Base-by-base conservation (phyloP, 2,888 invertebrate genomes). In the Gasteruption jaculator region DNA sequence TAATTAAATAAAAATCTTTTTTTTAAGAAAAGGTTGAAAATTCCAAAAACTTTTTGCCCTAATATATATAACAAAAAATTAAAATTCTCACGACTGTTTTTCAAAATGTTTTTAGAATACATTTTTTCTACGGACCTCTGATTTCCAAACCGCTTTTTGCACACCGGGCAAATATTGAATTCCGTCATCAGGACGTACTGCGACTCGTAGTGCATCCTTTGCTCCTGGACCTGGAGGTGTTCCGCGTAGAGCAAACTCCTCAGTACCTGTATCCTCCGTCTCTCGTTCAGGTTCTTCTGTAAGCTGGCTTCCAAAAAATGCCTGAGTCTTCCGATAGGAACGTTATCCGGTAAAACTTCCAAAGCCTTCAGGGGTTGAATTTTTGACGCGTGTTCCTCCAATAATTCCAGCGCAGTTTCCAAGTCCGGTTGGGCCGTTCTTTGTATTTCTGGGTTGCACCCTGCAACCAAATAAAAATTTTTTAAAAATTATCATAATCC, bases 61-160 rank as follows among this genome's bases (percentile, higher is more conserved):
- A 38, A 22, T 38, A 15, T 12, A 20, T 42, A 6, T 38, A 4
- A 32, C 10, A 27, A 26, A 34, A 29, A 25, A n/a, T n/a, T n/a
- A n/a, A n/a, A n/a, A n/a, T n/a, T n/a, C n/a, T n/a, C n/a, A n/a
- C n/a, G n/a, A n/a, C n/a, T n/a, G n/a, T n/a, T n/a, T n/a, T n/a
- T n/a, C n/a, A n/a, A n/a, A n/a, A n/a, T n/a, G n/a, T n/a, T n/a
- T n/a, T n/a, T n/a, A n/a, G n/a, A 32, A 14, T 16, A 25, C 40
- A 8, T 31, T 31, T 39, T 12, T 38, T 11, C n/a, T 32, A 45
- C 44, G 52, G 63, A 86, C 86, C 86, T 91, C 74, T 91, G 89
- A 71, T 90, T 91, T 12, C 88, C 87, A 71, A 97, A 95, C 41
- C 91, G 80, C 65, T 96, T 96, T 66, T 86, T 90, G 71, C 97